These are phyloP conservation scores for Apis laboriosa DNA, from an alignment of 1,140 invertebrate genomes.

Conservation along the genomic window DNA sequence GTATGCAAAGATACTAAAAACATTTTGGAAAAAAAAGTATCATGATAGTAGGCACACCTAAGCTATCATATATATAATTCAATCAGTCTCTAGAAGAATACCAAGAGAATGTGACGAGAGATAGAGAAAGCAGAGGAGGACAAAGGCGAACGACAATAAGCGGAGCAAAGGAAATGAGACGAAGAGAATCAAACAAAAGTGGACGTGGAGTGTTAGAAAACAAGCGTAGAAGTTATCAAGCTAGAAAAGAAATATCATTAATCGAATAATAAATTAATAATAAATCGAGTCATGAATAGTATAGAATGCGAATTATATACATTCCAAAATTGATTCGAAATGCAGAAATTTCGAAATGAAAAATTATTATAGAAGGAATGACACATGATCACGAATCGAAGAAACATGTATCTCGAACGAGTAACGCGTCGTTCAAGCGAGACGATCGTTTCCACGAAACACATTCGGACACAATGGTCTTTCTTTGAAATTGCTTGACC, in stretches of 20 bases:
- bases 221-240: background rate
- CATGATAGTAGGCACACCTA: background rate
- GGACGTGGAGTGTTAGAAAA: background rate
- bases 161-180: background rate
- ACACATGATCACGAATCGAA: slow-evolving; percentile 26
- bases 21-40: background rate
- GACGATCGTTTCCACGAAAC: slow-evolving; percentile 18
- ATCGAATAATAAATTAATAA: too few species aligned
- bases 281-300: background rate
- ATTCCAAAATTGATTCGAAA: slow-evolving; percentile 16
- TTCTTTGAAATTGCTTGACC: slow-evolving; percentile 22
- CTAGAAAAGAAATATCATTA: background rate
- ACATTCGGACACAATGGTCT: slow-evolving; percentile 10
- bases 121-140: background rate
- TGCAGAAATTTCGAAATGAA: background rate
- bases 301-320: too few species aligned
- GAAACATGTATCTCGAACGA: slow-evolving; percentile 20
- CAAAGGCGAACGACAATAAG: slow-evolving; percentile 4
- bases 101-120: background rate
- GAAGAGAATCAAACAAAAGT: background rate
- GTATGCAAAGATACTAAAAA: background rate
- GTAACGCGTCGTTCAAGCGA: slow-evolving; percentile 20
- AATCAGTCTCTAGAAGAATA: background rate
- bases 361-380: background rate
- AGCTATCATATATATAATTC: background rate